phyloP scores from a whole-genome alignment of 2,113 vertebrate species.

The Oreamnos americanus region DNA sequence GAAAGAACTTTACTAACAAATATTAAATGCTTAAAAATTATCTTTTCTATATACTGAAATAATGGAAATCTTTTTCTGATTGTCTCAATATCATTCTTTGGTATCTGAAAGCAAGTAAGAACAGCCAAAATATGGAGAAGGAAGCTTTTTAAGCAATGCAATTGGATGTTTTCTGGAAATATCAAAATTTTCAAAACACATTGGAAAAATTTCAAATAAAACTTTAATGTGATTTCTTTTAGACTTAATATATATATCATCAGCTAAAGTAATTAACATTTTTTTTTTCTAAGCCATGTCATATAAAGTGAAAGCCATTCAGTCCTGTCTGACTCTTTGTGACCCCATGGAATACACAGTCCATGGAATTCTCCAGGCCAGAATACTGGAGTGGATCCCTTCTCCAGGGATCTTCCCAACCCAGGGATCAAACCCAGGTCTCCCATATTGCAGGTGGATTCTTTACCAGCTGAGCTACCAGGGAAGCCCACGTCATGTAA shows the following conservation, averaged over 20 bases:
- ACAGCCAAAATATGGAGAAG: background rate
- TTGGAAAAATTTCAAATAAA: background rate
- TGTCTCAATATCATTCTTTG: background rate
- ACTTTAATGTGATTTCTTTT: background rate
- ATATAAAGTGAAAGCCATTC: background rate
- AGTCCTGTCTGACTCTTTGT: background rate
- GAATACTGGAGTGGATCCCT: background rate
- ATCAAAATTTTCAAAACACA: background rate
- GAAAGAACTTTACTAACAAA: background rate
- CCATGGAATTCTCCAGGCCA: background rate
- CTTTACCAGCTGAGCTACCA: background rate
- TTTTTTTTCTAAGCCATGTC: background rate
- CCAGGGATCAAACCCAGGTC: background rate
- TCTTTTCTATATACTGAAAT: background rate
- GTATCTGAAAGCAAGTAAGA: background rate
- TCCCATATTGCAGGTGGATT: background rate
- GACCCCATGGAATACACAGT: background rate
- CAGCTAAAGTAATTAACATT: background rate
- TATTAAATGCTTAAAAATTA: background rate
- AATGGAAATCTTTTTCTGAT: background rate
- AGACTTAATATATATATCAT: background rate
- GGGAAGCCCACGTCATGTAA: background rate
- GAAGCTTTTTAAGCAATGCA: background rate
- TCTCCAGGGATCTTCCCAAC: background rate
- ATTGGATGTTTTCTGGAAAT: background rate